Evolutionary conservation across 2,888 invertebrate genomes (phyloP), one percentile per base, ranked within the genome.

Genomic region (Drosophila nigricruria): DNA sequence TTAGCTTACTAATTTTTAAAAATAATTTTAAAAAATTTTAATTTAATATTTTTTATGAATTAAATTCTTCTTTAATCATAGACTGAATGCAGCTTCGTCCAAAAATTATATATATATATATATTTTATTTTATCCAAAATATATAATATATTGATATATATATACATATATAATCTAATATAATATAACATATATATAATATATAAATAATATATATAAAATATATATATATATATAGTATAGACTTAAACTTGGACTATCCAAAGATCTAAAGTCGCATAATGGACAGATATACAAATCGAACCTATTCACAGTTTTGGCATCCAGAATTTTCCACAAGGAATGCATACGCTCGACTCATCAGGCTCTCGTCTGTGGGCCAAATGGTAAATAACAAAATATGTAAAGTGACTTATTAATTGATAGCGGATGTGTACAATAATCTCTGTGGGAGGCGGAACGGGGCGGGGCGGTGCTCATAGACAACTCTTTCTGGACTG

Each of bases 341-440:
- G 32, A 73, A 47, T 49, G 38, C n/a, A 2, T n/a, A n/a, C 12
- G 12, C 66, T 45, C 42, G 47, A 36, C 43, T n/a, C 27, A 2
- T n/a, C n/a, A n/a, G n/a, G 27, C 5, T 30, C 27, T 10, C 25
- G 36, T n/a, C 52, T 36, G 52, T 53, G 36, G 52, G 38, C 61
- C 79, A 60, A 43, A 72, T 73, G 56, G 52, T 53, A 65, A 65
- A 78, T 58, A 65, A 61, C 52, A 61, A 70, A 58, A 47, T 74
- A 69, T 79, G 60, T 79, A 32, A 75, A 74, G 79, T 64, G 76
- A 69, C 54, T 76, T 76, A 76, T 79, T 64, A 79, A 75, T 79
- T 79, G 80, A 58, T 38, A 61, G 53, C 76, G 80, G 70, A 60
- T 64, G 78, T 65, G 49, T 47, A 72, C 54, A 50, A 58, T 66